phyloP scores from a whole-genome alignment of 2,888 invertebrate species.

The Pristionchus japonicus region DNA sequence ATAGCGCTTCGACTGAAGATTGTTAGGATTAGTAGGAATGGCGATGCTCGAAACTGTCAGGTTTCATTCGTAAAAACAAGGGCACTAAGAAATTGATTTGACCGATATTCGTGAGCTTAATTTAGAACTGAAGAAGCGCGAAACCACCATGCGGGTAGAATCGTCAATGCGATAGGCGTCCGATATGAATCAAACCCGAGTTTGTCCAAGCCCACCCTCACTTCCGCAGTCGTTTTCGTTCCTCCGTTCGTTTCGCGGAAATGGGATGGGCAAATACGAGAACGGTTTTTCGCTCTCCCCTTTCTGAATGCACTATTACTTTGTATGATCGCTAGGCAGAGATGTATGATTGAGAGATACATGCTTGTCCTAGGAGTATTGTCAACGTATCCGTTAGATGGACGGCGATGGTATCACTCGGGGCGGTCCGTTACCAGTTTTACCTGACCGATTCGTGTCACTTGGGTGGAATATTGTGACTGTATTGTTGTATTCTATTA shows the following conservation, averaged over 20 bases:
- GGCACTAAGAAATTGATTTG: no score
- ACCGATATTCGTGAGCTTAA: background rate
- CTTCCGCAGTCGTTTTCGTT: background rate
- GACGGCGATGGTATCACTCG: background rate
- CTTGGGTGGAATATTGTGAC: no score
- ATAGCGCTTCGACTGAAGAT: background rate
- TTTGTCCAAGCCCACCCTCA: background rate
- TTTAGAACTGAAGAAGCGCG: background rate
- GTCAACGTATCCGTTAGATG: background rate
- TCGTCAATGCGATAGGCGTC: background rate
- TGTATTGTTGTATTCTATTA: no score
- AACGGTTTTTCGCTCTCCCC: no score
- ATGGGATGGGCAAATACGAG: conserved; percentile 15
- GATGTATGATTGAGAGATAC: no score
- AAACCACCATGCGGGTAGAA: background rate
- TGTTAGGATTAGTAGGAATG: background rate
- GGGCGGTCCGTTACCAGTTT: no score
- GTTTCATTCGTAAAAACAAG: no score
- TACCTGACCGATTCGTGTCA: no score
- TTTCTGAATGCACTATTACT: no score
- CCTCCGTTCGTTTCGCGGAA: background rate
- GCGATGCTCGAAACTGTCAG: background rate
- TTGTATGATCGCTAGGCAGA: no score
- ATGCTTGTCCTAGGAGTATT: no score
- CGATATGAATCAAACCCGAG: background rate